These are phyloP conservation scores for Zelleria hepariella DNA, from an alignment of 2,888 invertebrate species.

Conservation along the genomic window DNA sequence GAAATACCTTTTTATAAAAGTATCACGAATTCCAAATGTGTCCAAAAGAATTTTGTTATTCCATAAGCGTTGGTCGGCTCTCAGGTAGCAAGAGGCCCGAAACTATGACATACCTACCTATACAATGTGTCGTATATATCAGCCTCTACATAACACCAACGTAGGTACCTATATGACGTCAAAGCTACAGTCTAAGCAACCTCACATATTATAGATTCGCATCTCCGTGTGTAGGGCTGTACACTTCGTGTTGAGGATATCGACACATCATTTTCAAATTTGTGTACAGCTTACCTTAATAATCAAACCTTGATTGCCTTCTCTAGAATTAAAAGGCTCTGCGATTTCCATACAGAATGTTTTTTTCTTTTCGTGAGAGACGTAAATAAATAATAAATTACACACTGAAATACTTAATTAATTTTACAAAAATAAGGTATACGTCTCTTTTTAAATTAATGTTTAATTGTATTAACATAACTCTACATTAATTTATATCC, in stretches of 20 bases:
- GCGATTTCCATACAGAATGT: too few relatives aligned
- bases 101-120: background rate
- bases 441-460: too few relatives aligned
- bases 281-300: too few relatives aligned
- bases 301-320: too few relatives aligned
- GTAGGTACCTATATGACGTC: background rate
- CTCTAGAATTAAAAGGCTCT: too few relatives aligned
- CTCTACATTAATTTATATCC: too few relatives aligned
- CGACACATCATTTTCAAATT: background rate
- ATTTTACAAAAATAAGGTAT: too few relatives aligned
- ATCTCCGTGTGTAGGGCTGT: background rate
- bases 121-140: background rate
- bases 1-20: background rate
- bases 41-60: conserved; percentile 8
- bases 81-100: conserved; percentile 8
- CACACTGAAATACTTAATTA: too few relatives aligned
- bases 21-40: background rate
- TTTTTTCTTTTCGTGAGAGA: too few relatives aligned
- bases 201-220: background rate
- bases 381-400: too few relatives aligned
- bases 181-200: background rate
- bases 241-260: background rate
- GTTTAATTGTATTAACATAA: too few relatives aligned
- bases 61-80: conserved; percentile 8
- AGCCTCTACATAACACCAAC: background rate